Base-by-base conservation (phyloP, 2,797 vertebrate species). In the Heliangelus exortis region DNA sequence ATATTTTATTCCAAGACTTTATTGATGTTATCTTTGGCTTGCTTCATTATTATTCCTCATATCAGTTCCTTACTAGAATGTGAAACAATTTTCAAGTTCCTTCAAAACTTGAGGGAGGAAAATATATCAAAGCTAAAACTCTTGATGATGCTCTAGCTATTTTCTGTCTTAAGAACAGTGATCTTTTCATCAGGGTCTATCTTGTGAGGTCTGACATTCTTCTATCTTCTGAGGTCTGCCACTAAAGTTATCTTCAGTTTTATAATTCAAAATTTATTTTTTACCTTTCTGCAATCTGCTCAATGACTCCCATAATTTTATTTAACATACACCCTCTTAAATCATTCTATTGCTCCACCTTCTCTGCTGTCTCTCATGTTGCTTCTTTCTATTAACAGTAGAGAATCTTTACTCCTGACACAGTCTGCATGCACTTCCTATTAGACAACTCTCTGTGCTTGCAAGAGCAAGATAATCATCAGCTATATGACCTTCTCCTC, bases 391-490 rank as follows among this genome's bases (percentile, higher is more conserved):
- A 33, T 81, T 89, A 72, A 34, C 20, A 28, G 54, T 5, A 74
- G 12, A 72, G 23, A 84, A 51, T 79, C 31, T 62, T 89, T 86
- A 3, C 1, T 84, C 15, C 51, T 75, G 58, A 86, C 54, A 83
- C 15, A 91, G 75, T 43, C 51, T 1, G 3, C 1, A 4, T 31
- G 29, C 5, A 3, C 4, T 3, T 94, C 62, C 43, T 79, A 57
- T 79, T 88, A 82, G 76, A 73, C n/a, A 73, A 63, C 31, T 15
- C 12, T 71, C 57, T 73, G 23, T 73, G 26, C 54, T 66, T 93
- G 39, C 33, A 59, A 94, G 28, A 89, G 43, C 34, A 84, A 87
- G 51, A 82, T 89, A 93, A 87, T 92, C 65, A 92, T 62, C 54
- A 78, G 43, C 43, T 88, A 3, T 62, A 61, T 69, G 89, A 90